phyloP scores from a whole-genome alignment of 1,140 invertebrate species.

The Meloidogyne exigua region DNA sequence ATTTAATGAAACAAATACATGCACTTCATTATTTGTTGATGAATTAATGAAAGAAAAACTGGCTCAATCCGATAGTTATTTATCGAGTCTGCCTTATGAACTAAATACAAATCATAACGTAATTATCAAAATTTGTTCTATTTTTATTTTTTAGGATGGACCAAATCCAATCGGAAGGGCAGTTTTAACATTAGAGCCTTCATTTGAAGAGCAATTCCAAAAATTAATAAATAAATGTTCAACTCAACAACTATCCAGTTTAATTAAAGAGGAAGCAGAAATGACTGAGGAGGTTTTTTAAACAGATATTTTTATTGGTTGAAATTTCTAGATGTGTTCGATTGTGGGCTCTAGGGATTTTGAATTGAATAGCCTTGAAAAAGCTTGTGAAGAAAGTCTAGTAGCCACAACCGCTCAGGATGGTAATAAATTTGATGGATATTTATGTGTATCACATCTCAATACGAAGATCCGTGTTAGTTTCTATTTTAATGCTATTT shows the following conservation, averaged over 20 bases:
- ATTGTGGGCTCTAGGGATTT: background rate
- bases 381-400: background rate
- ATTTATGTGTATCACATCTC: background rate
- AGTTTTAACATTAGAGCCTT: background rate
- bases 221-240: background rate
- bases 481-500: background rate
- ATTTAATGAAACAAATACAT: background rate
- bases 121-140: background rate
- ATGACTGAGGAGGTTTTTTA: background rate
- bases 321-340: background rate
- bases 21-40: background rate
- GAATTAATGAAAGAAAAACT: background rate
- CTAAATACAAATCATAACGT: background rate
- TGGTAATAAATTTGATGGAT: background rate
- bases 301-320: background rate
- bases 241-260: background rate
- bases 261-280: background rate
- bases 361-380: background rate
- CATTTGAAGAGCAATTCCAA: background rate
- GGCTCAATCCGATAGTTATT: background rate
- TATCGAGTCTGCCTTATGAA: background rate
- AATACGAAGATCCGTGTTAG: background rate
- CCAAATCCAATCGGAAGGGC: background rate
- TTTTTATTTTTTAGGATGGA: background rate
- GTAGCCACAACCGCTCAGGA: background rate